These are phyloP conservation scores for Columba guinea DNA, from an alignment of 2,797 vertebrate genomes.

Conservation along the genomic window DNA sequence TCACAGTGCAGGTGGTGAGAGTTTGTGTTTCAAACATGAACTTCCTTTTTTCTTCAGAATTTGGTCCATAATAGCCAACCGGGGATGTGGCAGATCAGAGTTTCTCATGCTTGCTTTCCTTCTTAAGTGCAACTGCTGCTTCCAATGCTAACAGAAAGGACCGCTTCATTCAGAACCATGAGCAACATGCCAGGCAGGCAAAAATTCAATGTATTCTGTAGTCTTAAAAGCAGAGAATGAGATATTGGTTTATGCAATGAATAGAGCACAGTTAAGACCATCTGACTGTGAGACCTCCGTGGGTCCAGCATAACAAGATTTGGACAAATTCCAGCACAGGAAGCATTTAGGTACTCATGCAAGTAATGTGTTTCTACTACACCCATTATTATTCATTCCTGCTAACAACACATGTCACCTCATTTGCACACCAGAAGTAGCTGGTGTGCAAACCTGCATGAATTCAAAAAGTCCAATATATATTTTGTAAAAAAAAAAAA, in stretches of 20 bases:
- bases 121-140: not conserved
- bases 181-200: not conserved
- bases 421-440: conserved; percentile 21
- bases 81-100: not conserved
- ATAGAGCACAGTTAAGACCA: not conserved
- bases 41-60: not conserved
- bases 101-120: not conserved
- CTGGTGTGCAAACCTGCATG: not conserved
- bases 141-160: not conserved
- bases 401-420: not conserved
- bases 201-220: not conserved
- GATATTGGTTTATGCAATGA: not conserved
- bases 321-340: not conserved
- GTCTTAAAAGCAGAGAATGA: not conserved
- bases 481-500: not conserved
- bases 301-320: not conserved
- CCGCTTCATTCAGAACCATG: not conserved
- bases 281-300: not conserved
- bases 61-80: not conserved
- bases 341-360: not conserved
- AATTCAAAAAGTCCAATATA: not conserved
- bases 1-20: not conserved
- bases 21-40: not conserved
- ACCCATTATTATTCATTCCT: not conserved
- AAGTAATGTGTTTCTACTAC: not conserved